Evolutionary conservation across 1,140 invertebrate genomes (phyloP).

Genomic region (Orius insidiosus): DNA sequence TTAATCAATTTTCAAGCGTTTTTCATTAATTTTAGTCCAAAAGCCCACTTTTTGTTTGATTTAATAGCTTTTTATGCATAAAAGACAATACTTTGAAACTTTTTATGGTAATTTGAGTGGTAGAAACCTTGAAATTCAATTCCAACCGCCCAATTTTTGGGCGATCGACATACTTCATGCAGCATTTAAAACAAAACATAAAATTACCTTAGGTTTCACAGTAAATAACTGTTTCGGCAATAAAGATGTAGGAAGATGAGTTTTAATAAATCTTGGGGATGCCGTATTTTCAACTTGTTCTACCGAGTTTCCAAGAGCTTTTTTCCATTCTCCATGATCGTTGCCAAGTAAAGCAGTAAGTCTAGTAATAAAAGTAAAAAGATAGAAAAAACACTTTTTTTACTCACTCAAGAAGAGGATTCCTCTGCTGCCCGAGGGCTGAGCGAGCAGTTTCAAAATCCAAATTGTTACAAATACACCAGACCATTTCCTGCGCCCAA

Average conservation of each 20-base stretch:
- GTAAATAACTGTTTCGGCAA: constrained; percentile 44
- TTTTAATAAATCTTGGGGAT: constrained; percentile 58
- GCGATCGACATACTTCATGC: too few relatives aligned
- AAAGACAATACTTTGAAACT: too few relatives aligned
- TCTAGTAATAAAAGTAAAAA: constrained; percentile 24
- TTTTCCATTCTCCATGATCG: constrained; percentile 27
- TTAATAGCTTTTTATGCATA: too few relatives aligned
- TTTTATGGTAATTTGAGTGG: too few relatives aligned
- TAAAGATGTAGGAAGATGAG: constrained; percentile 60
- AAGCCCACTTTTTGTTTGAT: too few relatives aligned
- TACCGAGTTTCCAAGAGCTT: constrained; percentile 38
- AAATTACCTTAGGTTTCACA: constrained; percentile 50
- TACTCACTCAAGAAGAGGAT: constrained; percentile 39
- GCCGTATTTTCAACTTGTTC: constrained; percentile 45
- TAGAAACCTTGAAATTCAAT: too few relatives aligned
- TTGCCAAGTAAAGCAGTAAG: constrained; percentile 30
- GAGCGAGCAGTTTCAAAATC: constrained; percentile 52
- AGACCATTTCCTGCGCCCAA: constrained; percentile 77
- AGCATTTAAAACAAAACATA: too few relatives aligned
- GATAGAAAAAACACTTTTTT: too few relatives aligned
- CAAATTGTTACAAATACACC: constrained; percentile 62
- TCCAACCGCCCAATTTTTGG: too few relatives aligned
- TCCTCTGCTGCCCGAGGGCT: constrained; percentile 39
- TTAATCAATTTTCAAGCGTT: too few relatives aligned
- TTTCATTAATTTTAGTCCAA: too few relatives aligned